Evolutionary conservation across 2,888 invertebrate genomes (phyloP).

Genomic region (Ernsta delagoae): DNA sequence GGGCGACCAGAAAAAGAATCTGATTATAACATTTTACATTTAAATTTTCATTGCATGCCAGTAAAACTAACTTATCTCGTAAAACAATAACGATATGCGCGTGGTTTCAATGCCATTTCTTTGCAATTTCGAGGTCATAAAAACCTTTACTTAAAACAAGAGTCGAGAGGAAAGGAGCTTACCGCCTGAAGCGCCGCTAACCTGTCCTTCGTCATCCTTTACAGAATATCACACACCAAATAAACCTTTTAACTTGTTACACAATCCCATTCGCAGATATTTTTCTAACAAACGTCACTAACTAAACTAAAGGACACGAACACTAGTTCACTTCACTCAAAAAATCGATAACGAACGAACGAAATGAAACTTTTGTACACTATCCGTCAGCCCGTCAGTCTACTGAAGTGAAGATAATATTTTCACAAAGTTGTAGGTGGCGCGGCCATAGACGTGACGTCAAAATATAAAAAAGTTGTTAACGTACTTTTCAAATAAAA

Average conservation of each 20-base stretch:
- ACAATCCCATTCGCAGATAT: constrained; percentile 92
- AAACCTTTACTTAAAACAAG: constrained; percentile 71
- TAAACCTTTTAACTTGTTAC: constrained; percentile 87
- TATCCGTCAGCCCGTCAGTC: constrained; percentile 82
- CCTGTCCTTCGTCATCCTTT: constrained; percentile 98
- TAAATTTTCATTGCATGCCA: constrained; percentile 10
- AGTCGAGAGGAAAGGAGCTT: constrained; percentile 78
- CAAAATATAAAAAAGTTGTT: constrained; percentile 49
- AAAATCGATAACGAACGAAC: constrained; percentile 92
- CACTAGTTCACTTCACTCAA: constrained; percentile 88
- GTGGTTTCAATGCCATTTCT: constrained; percentile 62
- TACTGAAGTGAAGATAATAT: constrained; percentile 52
- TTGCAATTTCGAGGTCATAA: constrained; percentile 74
- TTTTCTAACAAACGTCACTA: constrained; percentile 90
- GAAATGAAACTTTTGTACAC: constrained; percentile 81
- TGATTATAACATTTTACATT: constrained; percentile 34
- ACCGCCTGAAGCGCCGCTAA: constrained; percentile 98
- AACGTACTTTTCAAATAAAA: constrained; percentile 7
- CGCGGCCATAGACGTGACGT: constrained; percentile 66
- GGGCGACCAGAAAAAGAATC: constrained; percentile 63
- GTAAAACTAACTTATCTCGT: neutral
- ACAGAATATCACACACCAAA: constrained; percentile 87
- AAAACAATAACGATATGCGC: constrained; percentile 46
- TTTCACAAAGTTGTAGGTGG: constrained; percentile 67
- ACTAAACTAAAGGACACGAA: constrained; percentile 89